These are phyloP conservation scores for Metalampra italica DNA, from an alignment of 2,888 invertebrate genomes.

Conservation along the genomic window DNA sequence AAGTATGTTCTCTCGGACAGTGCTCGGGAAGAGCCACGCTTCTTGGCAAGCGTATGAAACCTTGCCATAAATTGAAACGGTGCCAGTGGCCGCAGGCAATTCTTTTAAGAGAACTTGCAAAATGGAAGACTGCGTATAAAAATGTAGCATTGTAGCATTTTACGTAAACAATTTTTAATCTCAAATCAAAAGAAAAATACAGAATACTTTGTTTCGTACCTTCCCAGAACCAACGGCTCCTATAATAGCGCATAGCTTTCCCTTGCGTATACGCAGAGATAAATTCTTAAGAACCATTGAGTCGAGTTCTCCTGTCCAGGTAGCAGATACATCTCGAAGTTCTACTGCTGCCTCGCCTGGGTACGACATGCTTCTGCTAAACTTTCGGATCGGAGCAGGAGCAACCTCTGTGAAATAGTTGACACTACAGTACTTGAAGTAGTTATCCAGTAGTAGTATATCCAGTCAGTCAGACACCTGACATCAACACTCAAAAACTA, in stretches of 20 bases:
- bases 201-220: constrained; percentile 36
- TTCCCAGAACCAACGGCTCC: constrained; percentile 89
- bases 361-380: constrained; percentile 44
- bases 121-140: constrained; percentile 73
- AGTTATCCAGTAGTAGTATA: too few species aligned
- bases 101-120: constrained; percentile 86
- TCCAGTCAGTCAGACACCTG: too few species aligned
- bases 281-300: constrained; percentile 76
- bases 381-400: constrained; percentile 21
- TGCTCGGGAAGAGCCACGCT: constrained; percentile 89
- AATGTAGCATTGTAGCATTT: neutral
- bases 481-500: too few species aligned
- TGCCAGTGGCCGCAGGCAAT: constrained; percentile 80
- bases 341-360: constrained; percentile 51
- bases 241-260: constrained; percentile 83
- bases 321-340: constrained; percentile 57
- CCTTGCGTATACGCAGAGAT: constrained; percentile 72
- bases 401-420: neutral
- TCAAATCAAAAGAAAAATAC: neutral
- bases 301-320: constrained; percentile 73
- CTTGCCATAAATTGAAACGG: constrained; percentile 80
- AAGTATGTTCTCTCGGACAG: constrained; percentile 90
- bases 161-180: too few species aligned
- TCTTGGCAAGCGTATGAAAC: constrained; percentile 90
- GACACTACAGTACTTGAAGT: too few species aligned